phyloP scores from a whole-genome alignment of 2,797 vertebrate genomes.

The Moxostoma hubbsi region DNA sequence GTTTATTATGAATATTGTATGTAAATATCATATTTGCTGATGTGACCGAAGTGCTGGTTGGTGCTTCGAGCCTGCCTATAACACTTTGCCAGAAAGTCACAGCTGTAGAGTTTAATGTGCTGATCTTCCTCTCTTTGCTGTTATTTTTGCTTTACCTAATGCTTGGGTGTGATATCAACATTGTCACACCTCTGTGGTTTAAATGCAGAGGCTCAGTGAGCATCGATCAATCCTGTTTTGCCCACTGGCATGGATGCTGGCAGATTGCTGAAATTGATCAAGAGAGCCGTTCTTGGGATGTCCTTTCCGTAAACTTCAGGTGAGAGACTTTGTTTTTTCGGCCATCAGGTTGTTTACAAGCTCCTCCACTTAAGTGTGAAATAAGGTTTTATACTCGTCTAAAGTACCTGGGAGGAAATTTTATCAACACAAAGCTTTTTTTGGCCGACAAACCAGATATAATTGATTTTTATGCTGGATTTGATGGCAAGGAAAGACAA shows the following conservation, averaged over 20 bases:
- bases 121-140: not conserved
- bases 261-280: conserved; percentile 32
- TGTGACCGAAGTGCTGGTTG: not conserved
- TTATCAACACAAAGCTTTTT: conserved; percentile 12
- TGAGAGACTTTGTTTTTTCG: conserved; percentile 21
- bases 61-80: too few species aligned
- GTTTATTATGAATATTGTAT: not conserved
- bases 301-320: conserved; percentile 39
- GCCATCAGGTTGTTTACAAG: conserved; percentile 35
- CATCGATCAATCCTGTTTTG: conserved; percentile 2
- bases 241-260: conserved; percentile 24
- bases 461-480: not conserved
- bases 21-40: conserved; percentile 10
- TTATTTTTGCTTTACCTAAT: not conserved
- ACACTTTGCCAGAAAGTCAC: not conserved
- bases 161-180: not conserved
- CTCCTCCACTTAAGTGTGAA: conserved; percentile 27
- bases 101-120: too few species aligned
- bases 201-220: not conserved
- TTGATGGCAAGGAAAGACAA: not conserved
- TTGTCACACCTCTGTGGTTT: not conserved
- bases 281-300: conserved; percentile 17
- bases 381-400: conserved; percentile 18
- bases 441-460: not conserved
- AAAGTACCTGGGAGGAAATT: not conserved